A percentile compares a stretch with the other conserved stretches of the same genome.
Evolutionary conservation across 2,888 invertebrate genomes (phyloP).

Genomic region (Amorpha juglandis): DNA sequence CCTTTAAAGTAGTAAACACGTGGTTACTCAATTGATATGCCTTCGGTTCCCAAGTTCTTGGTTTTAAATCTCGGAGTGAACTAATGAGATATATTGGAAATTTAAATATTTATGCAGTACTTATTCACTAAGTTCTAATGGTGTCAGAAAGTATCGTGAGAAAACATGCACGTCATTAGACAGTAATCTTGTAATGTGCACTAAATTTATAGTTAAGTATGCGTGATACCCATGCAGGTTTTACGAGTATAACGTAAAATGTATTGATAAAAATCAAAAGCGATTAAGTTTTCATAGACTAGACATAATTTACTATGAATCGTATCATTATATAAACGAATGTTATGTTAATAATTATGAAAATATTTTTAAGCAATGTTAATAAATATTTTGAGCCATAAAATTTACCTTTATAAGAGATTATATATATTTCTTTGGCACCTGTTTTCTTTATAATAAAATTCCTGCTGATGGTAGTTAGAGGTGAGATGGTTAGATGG

Average conservation of each 20-base stretch:
- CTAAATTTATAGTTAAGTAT: conserved; percentile 16
- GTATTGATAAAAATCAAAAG: neutral
- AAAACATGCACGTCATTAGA: conserved; percentile 11
- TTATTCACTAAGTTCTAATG: conserved; percentile 19
- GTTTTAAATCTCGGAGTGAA: conserved; percentile 7
- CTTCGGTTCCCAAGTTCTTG: neutral
- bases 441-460: no score
- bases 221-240: neutral
- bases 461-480: no score
- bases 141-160: conserved; percentile 16
- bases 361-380: no score
- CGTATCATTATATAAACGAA: neutral
- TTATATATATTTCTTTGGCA: neutral
- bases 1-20: conserved; percentile 7
- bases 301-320: neutral
- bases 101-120: conserved; percentile 24
- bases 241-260: conserved; percentile 9
- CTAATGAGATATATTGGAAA: conserved; percentile 21
- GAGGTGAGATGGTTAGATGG: no score
- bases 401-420: no score
- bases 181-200: conserved; percentile 15
- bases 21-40: conserved; percentile 7
- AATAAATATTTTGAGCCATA: no score
- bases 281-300: neutral
- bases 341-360: neutral